phyloP scores from a whole-genome alignment of 2,113 vertebrate genomes.

The Polyodon spathula region DNA sequence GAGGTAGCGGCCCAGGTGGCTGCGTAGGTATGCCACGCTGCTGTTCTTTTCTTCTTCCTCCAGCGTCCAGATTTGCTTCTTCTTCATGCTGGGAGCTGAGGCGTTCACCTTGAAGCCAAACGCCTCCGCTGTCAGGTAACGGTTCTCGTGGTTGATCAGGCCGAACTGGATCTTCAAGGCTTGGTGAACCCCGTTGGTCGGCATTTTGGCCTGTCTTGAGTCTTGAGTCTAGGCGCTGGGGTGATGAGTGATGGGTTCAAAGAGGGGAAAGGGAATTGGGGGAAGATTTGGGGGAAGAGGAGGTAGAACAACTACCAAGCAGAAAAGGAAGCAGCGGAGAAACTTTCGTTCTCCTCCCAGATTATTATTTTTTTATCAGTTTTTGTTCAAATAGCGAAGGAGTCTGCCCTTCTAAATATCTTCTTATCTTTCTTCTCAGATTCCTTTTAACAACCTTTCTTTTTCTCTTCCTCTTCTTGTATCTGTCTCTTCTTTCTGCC shows the following conservation, averaged over 20 bases:
- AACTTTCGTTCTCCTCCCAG: too few relatives aligned
- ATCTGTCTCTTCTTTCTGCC: background rate
- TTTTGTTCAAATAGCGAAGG: too few relatives aligned
- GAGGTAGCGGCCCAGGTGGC: constrained; percentile 87
- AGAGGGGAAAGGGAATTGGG: constrained; percentile 27
- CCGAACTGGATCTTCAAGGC: constrained; percentile 91
- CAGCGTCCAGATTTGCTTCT: constrained; percentile 90
- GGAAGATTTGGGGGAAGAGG: too few relatives aligned
- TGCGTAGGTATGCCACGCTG: constrained; percentile 78
- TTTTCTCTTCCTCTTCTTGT: background rate
- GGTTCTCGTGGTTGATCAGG: constrained; percentile 75
- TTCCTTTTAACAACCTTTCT: background rate
- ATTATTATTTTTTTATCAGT: too few relatives aligned
- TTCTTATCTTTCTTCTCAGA: too few relatives aligned
- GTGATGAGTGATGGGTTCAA: constrained; percentile 19
- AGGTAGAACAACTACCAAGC: background rate
- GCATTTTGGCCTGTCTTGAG: constrained; percentile 57
- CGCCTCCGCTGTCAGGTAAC: constrained; percentile 86
- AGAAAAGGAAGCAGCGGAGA: too few relatives aligned
- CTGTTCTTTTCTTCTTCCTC: constrained; percentile 77
- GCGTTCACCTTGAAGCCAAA: constrained; percentile 95
- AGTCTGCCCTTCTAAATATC: too few relatives aligned
- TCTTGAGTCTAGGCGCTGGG: too few relatives aligned
- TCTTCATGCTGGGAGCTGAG: constrained; percentile 78
- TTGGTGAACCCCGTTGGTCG: constrained; percentile 78